phyloP scores from a whole-genome alignment of 2,113 vertebrate species.

The pig (Sus scrofa) region DNA sequence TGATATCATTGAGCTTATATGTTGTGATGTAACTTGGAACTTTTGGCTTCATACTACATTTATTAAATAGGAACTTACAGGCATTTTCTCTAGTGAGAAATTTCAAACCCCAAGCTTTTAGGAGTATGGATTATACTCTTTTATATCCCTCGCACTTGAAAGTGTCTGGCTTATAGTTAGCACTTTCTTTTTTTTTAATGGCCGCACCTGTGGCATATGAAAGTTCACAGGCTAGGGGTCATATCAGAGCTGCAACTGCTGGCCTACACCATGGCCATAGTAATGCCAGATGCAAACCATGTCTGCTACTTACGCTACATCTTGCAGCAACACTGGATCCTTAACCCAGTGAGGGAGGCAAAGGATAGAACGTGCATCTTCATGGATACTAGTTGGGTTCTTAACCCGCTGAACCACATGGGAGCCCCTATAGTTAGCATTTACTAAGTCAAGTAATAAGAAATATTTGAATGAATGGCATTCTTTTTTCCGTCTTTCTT shows the following conservation, averaged over 20 bases:
- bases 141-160: not conserved
- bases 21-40: not conserved
- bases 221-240: no score
- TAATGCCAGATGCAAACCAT: no score
- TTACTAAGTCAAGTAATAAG: not conserved
- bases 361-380: no score
- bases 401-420: no score
- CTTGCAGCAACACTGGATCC: no score
- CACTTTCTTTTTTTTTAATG: not conserved
- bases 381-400: no score
- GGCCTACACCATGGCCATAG: no score
- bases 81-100: not conserved
- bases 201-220: no score
- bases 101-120: not conserved
- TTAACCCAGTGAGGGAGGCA: no score
- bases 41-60: not conserved
- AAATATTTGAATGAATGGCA: not conserved
- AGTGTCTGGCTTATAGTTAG: not conserved
- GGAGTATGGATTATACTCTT: not conserved
- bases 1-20: not conserved
- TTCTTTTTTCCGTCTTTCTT: no score
- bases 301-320: no score
- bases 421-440: not conserved
- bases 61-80: conserved; percentile 7
- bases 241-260: no score